Base-by-base conservation (phyloP, 2,888 invertebrate genomes). In the Antitype chi region DNA sequence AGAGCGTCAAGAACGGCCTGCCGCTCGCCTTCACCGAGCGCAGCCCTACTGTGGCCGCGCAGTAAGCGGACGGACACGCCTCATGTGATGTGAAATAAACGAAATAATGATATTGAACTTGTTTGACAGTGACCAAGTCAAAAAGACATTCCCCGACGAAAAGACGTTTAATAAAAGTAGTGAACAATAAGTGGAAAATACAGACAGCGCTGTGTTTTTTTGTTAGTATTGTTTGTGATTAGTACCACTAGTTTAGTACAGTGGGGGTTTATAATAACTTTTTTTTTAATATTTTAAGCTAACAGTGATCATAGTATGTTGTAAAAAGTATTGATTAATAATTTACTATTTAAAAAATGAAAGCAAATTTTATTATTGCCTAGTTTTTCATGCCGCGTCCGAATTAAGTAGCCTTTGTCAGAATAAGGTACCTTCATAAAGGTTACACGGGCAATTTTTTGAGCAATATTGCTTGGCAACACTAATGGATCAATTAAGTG, bases 1-100 rank as follows among this genome's bases (percentile, higher is more conserved):
- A 94, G 85, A 88, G 82, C 63, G 84, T 94, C 28, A 69, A 88
- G 23, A 90, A 91, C 0, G 95, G 95, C 0, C 77, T 95, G 32
- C 95, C 95, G 1, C 88, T 95, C 32, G 69, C 88, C 23, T 93
- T 94, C 80, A 57, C 64, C 5, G 70, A 84, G 70, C 28, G 87
- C 72, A 55, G 13, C n/a, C 62, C 57, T 25, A 7, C 47, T 5
- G 32, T 17, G 8, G n/a, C 32, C 9, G 52, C 63, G 23, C 28
- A 55, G 25, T 60, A 17, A 43, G n/a, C 28, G 53, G 38, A 49
- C 49, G 20, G 38, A 52, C 32, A n/a, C n/a, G 43, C 20, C 53
- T 23, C 32, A 17, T 57, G 25, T 32, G n/a, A n/a, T 15, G 43
- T 66, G n/a, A 76, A 23, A 17, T 68, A 47, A 17, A 28, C 13